These are phyloP conservation scores for Corvus cornix DNA, from an alignment of 2,113 vertebrate species.

Conservation along the genomic window DNA sequence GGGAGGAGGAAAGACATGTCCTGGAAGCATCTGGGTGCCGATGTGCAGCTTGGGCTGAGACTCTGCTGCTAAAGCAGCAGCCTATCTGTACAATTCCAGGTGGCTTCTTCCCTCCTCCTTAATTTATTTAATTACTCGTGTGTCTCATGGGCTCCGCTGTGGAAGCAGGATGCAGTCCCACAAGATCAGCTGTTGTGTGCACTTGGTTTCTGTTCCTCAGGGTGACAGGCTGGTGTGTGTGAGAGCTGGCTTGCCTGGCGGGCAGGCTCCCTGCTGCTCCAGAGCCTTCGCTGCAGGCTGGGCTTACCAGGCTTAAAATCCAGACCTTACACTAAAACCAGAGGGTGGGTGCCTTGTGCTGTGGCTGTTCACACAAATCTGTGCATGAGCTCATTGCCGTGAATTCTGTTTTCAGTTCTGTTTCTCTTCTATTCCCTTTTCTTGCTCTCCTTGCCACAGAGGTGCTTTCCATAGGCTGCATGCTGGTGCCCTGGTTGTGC, in stretches of 20 bases:
- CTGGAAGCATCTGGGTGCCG: not conserved
- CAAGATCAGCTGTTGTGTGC: not conserved
- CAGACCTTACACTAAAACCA: not conserved
- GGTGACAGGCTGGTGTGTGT: not conserved
- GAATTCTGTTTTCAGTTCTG: not conserved
- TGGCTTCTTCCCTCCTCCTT: not conserved
- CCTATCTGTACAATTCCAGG: not conserved
- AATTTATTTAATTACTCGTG: not conserved
- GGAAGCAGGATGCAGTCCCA: not conserved
- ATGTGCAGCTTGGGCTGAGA: not conserved
- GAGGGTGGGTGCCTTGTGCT: not conserved
- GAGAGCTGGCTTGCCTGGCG: not conserved
- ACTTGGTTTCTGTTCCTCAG: not conserved
- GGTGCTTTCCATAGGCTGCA: not conserved
- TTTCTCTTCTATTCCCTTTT: not conserved
- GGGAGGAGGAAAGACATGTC: not conserved
- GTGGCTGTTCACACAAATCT: not conserved
- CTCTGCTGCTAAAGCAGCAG: not conserved
- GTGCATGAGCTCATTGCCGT: not conserved
- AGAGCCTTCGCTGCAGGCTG: not conserved
- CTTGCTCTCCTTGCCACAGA: not conserved
- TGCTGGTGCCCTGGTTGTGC: not conserved
- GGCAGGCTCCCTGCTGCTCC: not conserved
- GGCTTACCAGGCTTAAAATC: not conserved
- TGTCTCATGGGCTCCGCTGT: fast-evolving